Evolutionary conservation across 2,797 vertebrate genomes (phyloP).

Genomic region (Coendou prehensilis): DNA sequence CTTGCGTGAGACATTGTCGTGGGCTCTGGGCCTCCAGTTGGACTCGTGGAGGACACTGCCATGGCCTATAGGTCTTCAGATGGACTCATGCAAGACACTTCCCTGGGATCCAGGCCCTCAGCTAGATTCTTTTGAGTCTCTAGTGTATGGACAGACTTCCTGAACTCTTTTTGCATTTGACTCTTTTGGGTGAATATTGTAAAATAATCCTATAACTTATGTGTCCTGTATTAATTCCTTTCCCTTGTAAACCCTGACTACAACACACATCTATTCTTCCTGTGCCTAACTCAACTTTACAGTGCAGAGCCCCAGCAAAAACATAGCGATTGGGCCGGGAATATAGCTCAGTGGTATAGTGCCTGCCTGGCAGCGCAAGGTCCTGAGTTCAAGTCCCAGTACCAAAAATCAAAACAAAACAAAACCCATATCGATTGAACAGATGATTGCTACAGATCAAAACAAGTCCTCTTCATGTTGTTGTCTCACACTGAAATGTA

Average conservation of each 20-base stretch:
- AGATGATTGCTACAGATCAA: not conserved
- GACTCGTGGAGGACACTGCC: not conserved
- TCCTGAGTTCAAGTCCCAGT: too few relatives aligned
- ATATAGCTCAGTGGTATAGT: too few relatives aligned
- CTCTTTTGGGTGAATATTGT: not conserved
- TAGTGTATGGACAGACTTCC: not conserved
- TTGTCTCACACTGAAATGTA: constrained; percentile 11
- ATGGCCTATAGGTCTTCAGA: not conserved
- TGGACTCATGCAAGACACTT: not conserved
- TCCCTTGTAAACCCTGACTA: not conserved
- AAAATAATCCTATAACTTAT: not conserved
- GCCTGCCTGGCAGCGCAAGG: too few relatives aligned
- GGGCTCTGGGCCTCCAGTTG: not conserved
- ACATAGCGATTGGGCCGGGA: not conserved
- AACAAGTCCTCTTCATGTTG: not conserved
- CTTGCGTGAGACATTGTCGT: not conserved
- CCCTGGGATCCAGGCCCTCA: not conserved
- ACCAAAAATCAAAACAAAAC: not conserved
- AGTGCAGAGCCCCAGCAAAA: not conserved
- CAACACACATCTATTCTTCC: not conserved
- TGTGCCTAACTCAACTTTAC: not conserved
- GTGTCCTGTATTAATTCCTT: not conserved
- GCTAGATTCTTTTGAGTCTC: not conserved
- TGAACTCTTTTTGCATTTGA: not conserved
- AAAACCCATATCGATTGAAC: not conserved